Evolutionary conservation across 2,113 vertebrate species (phyloP).

Genomic region (Formicarius rufipectus): DNA sequence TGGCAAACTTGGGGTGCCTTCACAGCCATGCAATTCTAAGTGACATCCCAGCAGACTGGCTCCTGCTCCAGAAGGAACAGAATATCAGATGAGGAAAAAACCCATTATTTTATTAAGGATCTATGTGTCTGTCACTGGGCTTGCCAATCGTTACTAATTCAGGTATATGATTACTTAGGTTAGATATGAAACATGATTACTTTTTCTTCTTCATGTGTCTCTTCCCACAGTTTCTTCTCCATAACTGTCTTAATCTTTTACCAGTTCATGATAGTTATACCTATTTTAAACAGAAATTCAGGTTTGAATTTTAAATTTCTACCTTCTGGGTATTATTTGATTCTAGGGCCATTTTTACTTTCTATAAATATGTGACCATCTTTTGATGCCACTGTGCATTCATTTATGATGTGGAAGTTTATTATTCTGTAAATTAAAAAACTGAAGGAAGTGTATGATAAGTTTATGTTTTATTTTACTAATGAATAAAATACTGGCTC

Average conservation of each 20-base stretch:
- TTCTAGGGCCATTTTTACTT: not conserved
- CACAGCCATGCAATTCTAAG: not conserved
- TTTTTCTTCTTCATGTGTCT: not conserved
- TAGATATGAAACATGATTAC: not conserved
- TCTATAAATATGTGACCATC: not conserved
- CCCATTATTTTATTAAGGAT: not conserved
- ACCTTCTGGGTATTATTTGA: not conserved
- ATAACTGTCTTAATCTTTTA: not conserved
- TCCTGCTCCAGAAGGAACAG: not conserved
- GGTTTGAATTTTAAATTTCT: not conserved
- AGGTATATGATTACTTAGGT: not conserved
- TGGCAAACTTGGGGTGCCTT: conserved; percentile 28
- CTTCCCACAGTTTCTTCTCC: not conserved
- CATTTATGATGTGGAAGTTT: not conserved
- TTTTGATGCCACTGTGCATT: not conserved
- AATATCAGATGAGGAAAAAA: not conserved
- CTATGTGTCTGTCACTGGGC: not conserved
- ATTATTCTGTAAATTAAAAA: not conserved
- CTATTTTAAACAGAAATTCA: not conserved
- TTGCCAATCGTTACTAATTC: rapidly evolving
- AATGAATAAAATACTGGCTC: not conserved
- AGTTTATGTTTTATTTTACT: not conserved
- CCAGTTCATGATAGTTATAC: not conserved
- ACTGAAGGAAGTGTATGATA: not conserved
- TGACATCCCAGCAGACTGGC: not conserved